Percentiles rank a stretch among this genome's conserved stretches.
These are phyloP conservation scores for Rallus limicola DNA, from an alignment of 2,113 vertebrate genomes.

Conservation along the genomic window DNA sequence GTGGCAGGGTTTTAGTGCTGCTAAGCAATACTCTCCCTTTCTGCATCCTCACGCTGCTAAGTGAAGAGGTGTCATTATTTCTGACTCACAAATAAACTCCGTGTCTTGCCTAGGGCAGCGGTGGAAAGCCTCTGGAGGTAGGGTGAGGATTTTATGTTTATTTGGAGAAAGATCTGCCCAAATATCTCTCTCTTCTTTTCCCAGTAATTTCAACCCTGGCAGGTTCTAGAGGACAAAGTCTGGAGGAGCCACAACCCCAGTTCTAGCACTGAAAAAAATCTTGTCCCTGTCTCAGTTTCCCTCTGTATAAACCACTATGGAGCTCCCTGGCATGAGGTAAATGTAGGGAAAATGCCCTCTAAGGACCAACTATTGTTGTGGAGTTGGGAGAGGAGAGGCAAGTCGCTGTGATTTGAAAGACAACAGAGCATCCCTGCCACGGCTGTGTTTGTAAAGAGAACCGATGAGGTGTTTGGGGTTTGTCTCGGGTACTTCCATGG, in stretches of 20 bases:
- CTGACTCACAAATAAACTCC: neutral
- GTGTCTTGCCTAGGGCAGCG: neutral
- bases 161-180: neutral
- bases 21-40: neutral
- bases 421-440: neutral
- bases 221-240: neutral
- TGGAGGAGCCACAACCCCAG: neutral
- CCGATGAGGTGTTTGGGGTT: neutral
- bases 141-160: neutral
- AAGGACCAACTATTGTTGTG: neutral
- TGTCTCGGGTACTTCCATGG: neutral
- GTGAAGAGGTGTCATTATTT: neutral
- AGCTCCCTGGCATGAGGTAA: neutral
- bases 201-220: neutral
- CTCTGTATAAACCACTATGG: neutral
- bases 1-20: neutral
- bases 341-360: neutral
- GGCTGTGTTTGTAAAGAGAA: neutral
- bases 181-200: neutral
- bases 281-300: neutral
- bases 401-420: neutral
- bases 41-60: neutral
- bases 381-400: neutral
- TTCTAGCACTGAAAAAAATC: neutral
- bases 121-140: neutral